phyloP scores from a whole-genome alignment of 2,797 vertebrate species.

The Coccyzus lansbergi region DNA sequence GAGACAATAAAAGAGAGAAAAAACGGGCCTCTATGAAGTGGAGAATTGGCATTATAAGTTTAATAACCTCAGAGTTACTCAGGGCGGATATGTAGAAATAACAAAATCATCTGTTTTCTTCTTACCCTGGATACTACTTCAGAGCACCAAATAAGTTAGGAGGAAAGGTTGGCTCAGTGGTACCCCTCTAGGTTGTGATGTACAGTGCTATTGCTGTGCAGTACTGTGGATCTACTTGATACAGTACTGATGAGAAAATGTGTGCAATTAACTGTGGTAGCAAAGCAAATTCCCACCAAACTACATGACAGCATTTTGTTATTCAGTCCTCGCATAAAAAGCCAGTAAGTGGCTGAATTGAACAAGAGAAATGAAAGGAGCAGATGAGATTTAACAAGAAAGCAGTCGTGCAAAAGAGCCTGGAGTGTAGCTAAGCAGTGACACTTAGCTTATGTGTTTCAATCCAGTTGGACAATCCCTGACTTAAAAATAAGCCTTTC shows the following conservation, averaged over 20 bases:
- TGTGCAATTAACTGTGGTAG: not conserved
- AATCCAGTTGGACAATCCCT: not conserved
- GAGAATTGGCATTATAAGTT: not conserved
- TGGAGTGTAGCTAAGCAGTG: not conserved
- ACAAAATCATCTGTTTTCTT: not conserved
- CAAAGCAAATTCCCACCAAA: not conserved
- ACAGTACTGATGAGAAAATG: not conserved
- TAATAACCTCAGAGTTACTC: constrained; percentile 16
- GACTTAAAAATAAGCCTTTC: not conserved
- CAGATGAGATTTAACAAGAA: not conserved
- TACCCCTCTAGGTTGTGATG: not conserved
- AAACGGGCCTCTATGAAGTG: not conserved
- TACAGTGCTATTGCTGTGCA: not conserved
- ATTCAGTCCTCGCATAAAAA: not conserved
- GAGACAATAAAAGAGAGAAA: not conserved
- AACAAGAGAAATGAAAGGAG: not conserved
- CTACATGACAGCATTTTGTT: not conserved
- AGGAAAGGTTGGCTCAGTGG: not conserved
- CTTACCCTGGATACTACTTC: not conserved
- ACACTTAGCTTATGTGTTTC: not conserved
- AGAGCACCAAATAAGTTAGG: not conserved
- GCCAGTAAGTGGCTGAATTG: not conserved
- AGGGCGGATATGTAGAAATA: not conserved
- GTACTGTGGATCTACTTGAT: not conserved
- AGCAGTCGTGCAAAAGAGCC: fast-evolving